These are phyloP conservation scores for Drosophila fulvimacula DNA, from an alignment of 2,888 invertebrate genomes.

Conservation along the genomic window DNA sequence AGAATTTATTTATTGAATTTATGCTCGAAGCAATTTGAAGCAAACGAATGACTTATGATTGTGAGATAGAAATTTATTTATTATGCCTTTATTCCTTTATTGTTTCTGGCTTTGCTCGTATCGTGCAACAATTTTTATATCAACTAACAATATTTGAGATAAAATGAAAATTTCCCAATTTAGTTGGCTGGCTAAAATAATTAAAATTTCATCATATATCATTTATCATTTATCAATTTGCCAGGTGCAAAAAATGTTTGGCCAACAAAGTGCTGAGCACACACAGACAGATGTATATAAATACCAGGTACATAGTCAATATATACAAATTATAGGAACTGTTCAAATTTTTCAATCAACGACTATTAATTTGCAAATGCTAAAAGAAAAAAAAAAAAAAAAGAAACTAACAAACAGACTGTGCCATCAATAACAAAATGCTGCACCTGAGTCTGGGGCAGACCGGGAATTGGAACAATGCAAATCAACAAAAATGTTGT, in stretches of 20 bases:
- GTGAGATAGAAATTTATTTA: conserved; percentile 4
- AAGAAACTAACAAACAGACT: conserved; percentile 20
- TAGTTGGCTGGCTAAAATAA: conserved; percentile 15
- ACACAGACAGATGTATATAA: background rate
- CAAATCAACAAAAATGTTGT: conserved; percentile 23
- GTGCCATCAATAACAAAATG: conserved; percentile 59
- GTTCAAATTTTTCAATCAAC: conserved; percentile 60
- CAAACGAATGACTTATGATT: background rate
- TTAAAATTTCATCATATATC: conserved; percentile 46
- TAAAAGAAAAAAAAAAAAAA: conserved; percentile 10
- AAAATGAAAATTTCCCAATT: background rate
- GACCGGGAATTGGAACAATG: conserved; percentile 23
- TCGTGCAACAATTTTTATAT: background rate
- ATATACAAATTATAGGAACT: conserved; percentile 45
- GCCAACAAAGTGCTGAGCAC: conserved; percentile 12
- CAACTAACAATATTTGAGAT: background rate
- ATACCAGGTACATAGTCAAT: conserved; percentile 1
- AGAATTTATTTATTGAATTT: background rate
- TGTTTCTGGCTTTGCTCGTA: background rate
- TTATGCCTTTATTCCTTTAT: conserved; percentile 1
- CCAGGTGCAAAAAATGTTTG: conserved; percentile 13
- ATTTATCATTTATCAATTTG: conserved; percentile 50
- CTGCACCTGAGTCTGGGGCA: conserved; percentile 46
- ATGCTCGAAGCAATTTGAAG: background rate
- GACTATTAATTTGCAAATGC: conserved; percentile 64